These are phyloP conservation scores for Propithecus deckenii DNA, from an alignment of 2,797 vertebrate genomes.

Conservation along the genomic window DNA sequence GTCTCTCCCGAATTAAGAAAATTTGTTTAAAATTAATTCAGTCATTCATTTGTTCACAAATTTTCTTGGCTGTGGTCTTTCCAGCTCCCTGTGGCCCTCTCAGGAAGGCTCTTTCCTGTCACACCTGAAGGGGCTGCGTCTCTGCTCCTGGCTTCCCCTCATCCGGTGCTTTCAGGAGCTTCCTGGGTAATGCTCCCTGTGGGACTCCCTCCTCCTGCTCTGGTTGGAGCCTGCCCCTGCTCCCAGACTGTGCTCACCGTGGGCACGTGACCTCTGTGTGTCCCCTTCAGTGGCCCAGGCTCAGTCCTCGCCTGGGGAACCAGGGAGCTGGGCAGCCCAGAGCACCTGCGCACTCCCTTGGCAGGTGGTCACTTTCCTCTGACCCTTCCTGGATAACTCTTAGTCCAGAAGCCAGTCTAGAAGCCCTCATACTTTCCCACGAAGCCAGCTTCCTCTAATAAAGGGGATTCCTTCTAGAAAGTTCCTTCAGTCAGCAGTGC, in stretches of 20 bases:
- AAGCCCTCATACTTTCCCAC: neutral
- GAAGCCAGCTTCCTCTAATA: neutral
- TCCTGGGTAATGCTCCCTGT: neutral
- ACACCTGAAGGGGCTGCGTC: neutral
- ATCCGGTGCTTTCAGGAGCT: neutral
- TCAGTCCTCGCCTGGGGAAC: neutral
- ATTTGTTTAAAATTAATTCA: neutral
- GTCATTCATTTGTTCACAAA: too few relatives aligned
- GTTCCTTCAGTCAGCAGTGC: neutral
- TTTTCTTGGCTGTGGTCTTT: neutral
- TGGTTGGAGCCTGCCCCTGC: neutral
- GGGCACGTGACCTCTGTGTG: neutral
- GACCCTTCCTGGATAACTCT: neutral
- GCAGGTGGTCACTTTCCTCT: neutral
- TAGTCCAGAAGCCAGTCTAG: neutral
- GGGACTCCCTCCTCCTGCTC: neutral
- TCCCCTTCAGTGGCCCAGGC: neutral
- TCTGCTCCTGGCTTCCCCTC: too few relatives aligned
- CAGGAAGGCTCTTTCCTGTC: neutral
- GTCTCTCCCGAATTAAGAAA: neutral
- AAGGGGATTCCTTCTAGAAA: neutral
- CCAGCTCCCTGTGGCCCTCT: neutral
- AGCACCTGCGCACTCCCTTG: neutral
- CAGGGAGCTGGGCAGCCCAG: too few relatives aligned
- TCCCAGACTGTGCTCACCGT: neutral